Percentiles rank a stretch among this genome's conserved stretches.
Evolutionary conservation across 2,888 invertebrate genomes (phyloP).

Genomic region (Spilosoma lubricipeda): DNA sequence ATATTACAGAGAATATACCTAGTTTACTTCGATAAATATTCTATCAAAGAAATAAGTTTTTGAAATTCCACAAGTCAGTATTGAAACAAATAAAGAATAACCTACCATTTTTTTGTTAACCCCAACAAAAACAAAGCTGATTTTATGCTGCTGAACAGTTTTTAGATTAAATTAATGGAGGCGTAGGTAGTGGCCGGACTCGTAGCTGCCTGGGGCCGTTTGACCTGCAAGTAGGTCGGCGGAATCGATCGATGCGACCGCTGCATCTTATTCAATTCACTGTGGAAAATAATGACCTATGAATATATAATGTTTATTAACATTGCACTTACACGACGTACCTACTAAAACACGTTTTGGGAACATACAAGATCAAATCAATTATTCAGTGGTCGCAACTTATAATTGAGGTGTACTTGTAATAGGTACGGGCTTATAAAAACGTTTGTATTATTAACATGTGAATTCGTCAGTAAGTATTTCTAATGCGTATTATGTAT

Average conservation of each 20-base stretch:
- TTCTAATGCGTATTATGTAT: not conserved
- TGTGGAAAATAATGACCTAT: not conserved
- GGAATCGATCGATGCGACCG: conserved; percentile 69
- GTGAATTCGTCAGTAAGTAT: not conserved
- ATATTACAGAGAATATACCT: not conserved
- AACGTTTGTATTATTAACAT: too few species aligned
- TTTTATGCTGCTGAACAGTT: not conserved
- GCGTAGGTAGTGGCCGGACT: conserved; percentile 2
- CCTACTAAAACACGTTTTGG: not conserved
- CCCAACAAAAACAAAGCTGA: not conserved
- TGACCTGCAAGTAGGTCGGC: conserved; percentile 81
- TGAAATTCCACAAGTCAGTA: too few species aligned
- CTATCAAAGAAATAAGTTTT: too few species aligned
- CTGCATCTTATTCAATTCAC: conserved; percentile 62
- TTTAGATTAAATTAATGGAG: conserved; percentile 1
- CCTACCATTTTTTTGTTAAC: not conserved
- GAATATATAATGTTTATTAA: not conserved
- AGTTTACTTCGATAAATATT: not conserved
- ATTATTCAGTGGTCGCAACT: not conserved
- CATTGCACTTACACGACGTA: not conserved
- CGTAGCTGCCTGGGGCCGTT: conserved; percentile 41
- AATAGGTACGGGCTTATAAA: not conserved
- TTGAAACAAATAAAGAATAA: not conserved
- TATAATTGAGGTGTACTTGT: not conserved
- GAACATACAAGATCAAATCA: not conserved